These are phyloP conservation scores for Ctenochaetus hawaiiensis DNA, from an alignment of 2,797 vertebrate genomes.

Conservation along the genomic window DNA sequence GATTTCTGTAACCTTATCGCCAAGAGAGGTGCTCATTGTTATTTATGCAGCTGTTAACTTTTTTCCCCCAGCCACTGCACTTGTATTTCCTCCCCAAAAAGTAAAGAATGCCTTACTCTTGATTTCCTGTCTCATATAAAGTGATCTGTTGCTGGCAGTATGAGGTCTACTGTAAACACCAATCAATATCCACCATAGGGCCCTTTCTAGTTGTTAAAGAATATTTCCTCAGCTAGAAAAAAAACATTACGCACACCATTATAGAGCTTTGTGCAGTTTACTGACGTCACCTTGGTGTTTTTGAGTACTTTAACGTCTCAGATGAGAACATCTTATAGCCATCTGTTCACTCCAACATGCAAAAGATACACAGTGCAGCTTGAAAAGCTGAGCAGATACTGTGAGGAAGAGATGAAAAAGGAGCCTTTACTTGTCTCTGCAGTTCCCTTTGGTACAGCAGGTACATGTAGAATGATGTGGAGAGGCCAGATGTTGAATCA, in stretches of 20 bases:
- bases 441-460: slow-evolving; percentile 32
- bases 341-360: neutral
- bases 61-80: neutral
- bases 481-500: slow-evolving; percentile 71
- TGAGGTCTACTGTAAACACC: too few species aligned
- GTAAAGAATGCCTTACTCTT: neutral
- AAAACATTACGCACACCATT: neutral
- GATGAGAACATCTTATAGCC: neutral
- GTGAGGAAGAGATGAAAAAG: neutral
- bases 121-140: neutral
- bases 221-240: neutral
- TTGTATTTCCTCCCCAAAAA: neutral
- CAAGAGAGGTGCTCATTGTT: neutral
- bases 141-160: neutral
- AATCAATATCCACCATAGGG: too few species aligned
- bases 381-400: slow-evolving; percentile 19
- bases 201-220: too few species aligned
- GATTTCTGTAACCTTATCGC: slow-evolving; percentile 13
- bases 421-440: slow-evolving; percentile 38
- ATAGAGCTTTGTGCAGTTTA: neutral
- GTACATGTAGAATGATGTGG: slow-evolving; percentile 42
- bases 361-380: neutral
- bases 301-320: neutral
- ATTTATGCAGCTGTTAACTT: slow-evolving; percentile 7
- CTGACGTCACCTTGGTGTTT: slow-evolving; percentile 5